phyloP scores from a whole-genome alignment of 2,888 invertebrate genomes.

The Desoria tigrina region DNA sequence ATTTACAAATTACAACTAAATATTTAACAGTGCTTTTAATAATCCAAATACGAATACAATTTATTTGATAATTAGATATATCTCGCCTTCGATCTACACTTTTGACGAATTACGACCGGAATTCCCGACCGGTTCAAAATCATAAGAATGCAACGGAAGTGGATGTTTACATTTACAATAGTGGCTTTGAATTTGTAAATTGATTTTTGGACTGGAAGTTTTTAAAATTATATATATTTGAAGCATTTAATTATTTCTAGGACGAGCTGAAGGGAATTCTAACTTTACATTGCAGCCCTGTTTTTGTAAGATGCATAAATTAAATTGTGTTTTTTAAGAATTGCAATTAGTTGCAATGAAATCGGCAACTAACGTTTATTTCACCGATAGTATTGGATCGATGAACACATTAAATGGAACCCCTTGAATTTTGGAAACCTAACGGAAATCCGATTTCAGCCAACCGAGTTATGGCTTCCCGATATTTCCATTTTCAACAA shows the following conservation, averaged over 20 bases:
- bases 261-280: constrained; percentile 23
- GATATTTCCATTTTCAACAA: constrained; percentile 27
- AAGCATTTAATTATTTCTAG: constrained; percentile 20
- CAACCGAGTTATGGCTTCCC: constrained; percentile 33
- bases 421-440: constrained; percentile 33
- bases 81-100: constrained; percentile 30
- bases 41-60: too few species aligned
- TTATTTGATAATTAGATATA: too few species aligned
- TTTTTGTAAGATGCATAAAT: constrained; percentile 19
- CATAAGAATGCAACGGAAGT: constrained; percentile 16
- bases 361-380: too few species aligned
- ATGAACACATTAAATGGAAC: constrained; percentile 37
- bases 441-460: constrained; percentile 22
- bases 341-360: too few species aligned
- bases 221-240: background rate
- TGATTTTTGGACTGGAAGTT: background rate
- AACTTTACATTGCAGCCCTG: constrained; percentile 19
- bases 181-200: constrained; percentile 31
- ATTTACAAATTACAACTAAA: too few species aligned
- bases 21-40: too few species aligned
- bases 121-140: constrained; percentile 31
- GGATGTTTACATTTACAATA: constrained; percentile 16
- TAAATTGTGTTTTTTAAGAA: too few species aligned
- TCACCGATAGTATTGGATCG: constrained; percentile 34
- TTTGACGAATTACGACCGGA: constrained; percentile 27